Percentiles rank a stretch among this genome's conserved stretches.
Evolutionary conservation across 2,888 invertebrate species (phyloP).

Genomic region (Campoletis raptor): DNA sequence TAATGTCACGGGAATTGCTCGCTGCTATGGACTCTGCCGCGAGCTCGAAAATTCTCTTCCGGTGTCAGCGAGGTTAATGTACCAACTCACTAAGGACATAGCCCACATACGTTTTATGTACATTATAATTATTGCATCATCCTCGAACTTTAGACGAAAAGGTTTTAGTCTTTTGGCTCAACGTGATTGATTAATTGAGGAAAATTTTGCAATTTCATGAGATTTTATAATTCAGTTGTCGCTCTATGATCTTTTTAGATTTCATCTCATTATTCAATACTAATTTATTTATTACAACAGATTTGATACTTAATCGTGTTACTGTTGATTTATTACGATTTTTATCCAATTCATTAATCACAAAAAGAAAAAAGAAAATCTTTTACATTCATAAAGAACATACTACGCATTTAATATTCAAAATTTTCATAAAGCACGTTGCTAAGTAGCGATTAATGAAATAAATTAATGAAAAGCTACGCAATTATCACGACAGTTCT

Average conservation of each 20-base stretch:
- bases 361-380: too few species aligned
- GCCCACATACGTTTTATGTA: slow-evolving; percentile 51
- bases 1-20: slow-evolving; percentile 79
- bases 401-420: neutral
- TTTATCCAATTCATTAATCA: neutral
- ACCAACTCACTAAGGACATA: slow-evolving; percentile 61
- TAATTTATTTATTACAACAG: neutral
- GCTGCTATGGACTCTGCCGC: slow-evolving; percentile 67
- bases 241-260: neutral
- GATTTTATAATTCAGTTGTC: neutral
- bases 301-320: neutral
- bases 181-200: neutral
- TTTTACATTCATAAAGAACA: too few species aligned
- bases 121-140: slow-evolving; percentile 45
- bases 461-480: neutral
- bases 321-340: neutral
- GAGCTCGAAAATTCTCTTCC: slow-evolving; percentile 67
- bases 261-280: neutral
- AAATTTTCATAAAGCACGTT: neutral
- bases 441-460: neutral
- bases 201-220: neutral
- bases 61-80: slow-evolving; percentile 68
- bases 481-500: neutral
- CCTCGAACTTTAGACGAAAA: slow-evolving; percentile 24
- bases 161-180: neutral